Evolutionary conservation across 2,113 vertebrate species (phyloP), one percentile per base, ranked within the genome.

Genomic region (Ceyx margarethae): DNA sequence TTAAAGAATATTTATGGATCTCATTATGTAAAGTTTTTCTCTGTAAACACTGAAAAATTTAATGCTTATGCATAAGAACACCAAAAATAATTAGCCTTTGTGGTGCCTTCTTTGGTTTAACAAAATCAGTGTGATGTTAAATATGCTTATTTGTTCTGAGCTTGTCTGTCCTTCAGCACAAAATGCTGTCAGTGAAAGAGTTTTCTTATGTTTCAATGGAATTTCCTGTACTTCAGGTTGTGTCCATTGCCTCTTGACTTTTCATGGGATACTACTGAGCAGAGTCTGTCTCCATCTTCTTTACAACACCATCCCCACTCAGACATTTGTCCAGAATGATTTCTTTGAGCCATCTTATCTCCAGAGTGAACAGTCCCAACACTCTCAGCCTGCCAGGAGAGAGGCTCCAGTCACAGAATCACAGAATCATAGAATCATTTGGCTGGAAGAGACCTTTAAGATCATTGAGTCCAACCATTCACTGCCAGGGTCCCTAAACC

Each of bases 1-100:
- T 97, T 97, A 97, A 98, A 96, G 93, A 95, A 97, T 97, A 94
- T 98, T 97, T 98, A 98, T 98, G 97, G 97, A 93, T 97, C 96
- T 97, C 96, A 98, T 98, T 98, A 98, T 96, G 81, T 94, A 8
- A 71, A 67, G 84, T 85, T 95, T 96, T 93, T 96, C 95, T 95
- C 84, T 96, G 85, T 95, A 95, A 96, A 96, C 81, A 72, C 16
- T 96, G 89, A 95, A 96, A 97, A 97, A 95, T 93, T 29, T 95
- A 97, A 96, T 42, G 51, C 91, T 94, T 96, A 93, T 81, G 86
- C 93, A 95, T 93, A 97, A 95, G 86, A 96, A 58, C 45, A 86
- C 74, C 73, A 90, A 95, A 96, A 96, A 96, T 96, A 97, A 98
- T 97, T 97, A 96, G 90, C 83, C 87, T 87, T 74, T 73, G 61